Percentiles rank a stretch among this genome's conserved stretches.
phyloP scores from a whole-genome alignment of 2,888 invertebrate genomes.

The Dryadula phaetusa region DNA sequence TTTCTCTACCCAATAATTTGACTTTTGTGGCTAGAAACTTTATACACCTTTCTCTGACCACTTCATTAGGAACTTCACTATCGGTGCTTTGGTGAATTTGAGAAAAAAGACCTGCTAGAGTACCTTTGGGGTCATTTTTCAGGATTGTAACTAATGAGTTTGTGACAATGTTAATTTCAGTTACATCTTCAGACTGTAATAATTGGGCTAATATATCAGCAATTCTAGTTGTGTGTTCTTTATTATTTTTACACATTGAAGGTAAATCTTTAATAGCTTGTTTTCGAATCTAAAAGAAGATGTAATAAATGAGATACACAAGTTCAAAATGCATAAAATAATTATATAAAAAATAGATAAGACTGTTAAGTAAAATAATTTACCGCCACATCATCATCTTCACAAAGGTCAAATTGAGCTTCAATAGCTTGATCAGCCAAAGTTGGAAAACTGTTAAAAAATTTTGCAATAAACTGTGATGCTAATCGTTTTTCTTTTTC shows the following conservation, averaged over 20 bases:
- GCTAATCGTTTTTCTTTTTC: constrained; percentile 96
- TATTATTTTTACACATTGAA: constrained; percentile 92
- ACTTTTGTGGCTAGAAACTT: constrained; percentile 94
- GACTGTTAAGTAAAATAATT: constrained; percentile 61
- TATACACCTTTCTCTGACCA: constrained; percentile 93
- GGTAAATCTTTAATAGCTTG: constrained; percentile 97
- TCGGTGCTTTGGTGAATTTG: constrained; percentile 82
- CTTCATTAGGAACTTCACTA: constrained; percentile 85
- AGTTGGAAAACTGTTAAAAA: constrained; percentile 95
- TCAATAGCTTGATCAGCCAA: constrained; percentile 94
- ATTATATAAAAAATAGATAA: not conserved
- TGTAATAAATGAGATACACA: not conserved
- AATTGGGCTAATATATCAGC: constrained; percentile 97
- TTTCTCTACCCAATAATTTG: constrained; percentile 89
- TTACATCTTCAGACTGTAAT: constrained; percentile 92
- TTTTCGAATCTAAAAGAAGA: constrained; percentile 90
- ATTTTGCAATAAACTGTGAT: constrained; percentile 97
- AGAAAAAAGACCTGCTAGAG: constrained; percentile 82
- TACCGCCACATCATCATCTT: constrained; percentile 96
- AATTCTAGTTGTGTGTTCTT: constrained; percentile 92
- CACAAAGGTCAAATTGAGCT: constrained; percentile 96
- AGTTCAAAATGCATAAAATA: not conserved
- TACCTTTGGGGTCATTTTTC: constrained; percentile 88
- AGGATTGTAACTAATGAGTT: constrained; percentile 92
- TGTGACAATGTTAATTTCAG: constrained; percentile 93